Evolutionary conservation across 2,113 vertebrate genomes (phyloP), one percentile per base, ranked within the genome.

Genomic region (Polypterus bichir): DNA sequence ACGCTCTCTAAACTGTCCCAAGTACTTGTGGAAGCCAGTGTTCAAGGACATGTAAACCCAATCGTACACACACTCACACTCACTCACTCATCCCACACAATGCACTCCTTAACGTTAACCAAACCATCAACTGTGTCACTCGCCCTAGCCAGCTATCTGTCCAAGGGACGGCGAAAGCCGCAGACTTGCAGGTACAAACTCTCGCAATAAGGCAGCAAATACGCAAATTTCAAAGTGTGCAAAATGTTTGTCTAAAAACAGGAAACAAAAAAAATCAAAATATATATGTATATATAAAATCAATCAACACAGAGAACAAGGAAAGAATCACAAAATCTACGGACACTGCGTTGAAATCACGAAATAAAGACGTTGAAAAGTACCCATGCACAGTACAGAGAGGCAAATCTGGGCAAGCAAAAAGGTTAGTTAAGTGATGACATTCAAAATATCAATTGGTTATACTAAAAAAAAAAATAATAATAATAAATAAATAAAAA

Each of bases 1-100:
- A 27, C 27, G 27, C 27, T 27, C 27, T 27, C 27, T 27, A 27
- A 27, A 27, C 27, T 27, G 27, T 27, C 27, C 27, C 27, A 27
- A 27, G 27, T 27, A 27, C 27, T 27, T 27, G 27, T 27, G 27
- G 27, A 27, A 27, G 27, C 27, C 27, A 27, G 27, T 27, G 27
- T 27, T 27, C 27, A 27, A 27, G 27, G 27, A 27, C 27, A 27
- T 27, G 27, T 27, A 27, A 66, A 60, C 74, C 76, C 77, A 74
- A 7, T 8, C 73, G 73, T 72, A 73, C 72, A 70, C 70, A 49
- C 9, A 66, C 58, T 71, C 73, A 59, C 66, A 76, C 73, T 63
- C 74, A 77, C 68, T 64, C 63, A 65, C 27, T 52, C 48, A 66
- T n/a, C 67, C 60, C 59, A 7, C 59, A 57, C 54, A 3, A 45